These are phyloP conservation scores for Acrossocheilus fasciatus DNA, from an alignment of 2,797 vertebrate genomes.

Conservation along the genomic window DNA sequence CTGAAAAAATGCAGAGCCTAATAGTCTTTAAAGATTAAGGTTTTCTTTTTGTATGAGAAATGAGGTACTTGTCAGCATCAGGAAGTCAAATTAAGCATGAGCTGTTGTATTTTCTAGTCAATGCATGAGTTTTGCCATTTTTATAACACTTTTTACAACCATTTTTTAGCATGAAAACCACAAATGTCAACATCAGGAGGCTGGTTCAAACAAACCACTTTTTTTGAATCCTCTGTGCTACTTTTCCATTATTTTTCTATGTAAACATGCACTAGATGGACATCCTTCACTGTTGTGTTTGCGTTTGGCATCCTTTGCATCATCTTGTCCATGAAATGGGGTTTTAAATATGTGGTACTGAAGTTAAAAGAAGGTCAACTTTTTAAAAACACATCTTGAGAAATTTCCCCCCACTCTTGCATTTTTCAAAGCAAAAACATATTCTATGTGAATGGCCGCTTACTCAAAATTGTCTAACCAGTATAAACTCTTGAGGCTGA, in stretches of 20 bases:
- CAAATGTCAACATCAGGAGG: not conserved
- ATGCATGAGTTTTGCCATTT: not conserved
- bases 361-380: not conserved
- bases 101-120: not conserved
- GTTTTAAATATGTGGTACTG: not conserved
- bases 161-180: not conserved
- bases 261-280: not conserved
- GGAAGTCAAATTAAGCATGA: not conserved
- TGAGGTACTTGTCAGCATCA: not conserved
- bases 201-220: not conserved
- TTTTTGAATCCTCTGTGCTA: not conserved
- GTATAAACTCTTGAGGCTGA: not conserved
- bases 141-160: not conserved
- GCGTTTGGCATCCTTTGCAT: not conserved
- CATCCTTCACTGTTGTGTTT: not conserved
- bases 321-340: not conserved
- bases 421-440: not conserved
- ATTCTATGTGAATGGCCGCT: not conserved
- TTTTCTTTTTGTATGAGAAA: not conserved
- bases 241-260: not conserved
- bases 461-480: not conserved
- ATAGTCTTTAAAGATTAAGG: not conserved
- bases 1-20: not conserved
- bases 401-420: not conserved
- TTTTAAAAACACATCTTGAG: not conserved